phyloP scores from a whole-genome alignment of 2,888 invertebrate species.

The Ectropis crepuscularia region DNA sequence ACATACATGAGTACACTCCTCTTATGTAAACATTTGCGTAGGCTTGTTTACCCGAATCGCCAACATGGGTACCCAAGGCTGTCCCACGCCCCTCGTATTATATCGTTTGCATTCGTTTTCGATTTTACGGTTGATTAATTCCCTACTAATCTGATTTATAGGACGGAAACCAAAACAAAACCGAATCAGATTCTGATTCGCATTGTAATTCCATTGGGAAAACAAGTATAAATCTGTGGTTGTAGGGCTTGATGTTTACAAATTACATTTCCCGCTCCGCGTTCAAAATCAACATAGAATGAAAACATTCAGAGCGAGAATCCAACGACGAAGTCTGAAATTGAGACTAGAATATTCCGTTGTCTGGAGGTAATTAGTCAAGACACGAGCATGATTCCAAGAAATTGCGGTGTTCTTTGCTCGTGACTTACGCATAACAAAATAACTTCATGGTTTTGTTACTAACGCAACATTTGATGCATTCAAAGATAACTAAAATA shows the following conservation, averaged over 20 bases:
- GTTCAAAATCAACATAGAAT: conserved; percentile 39
- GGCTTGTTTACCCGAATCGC: conserved; percentile 32
- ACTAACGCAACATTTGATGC: conserved; percentile 44
- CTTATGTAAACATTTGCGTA: conserved; percentile 42
- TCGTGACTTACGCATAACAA: background rate
- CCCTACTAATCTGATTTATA: conserved; percentile 44
- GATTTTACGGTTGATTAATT: conserved; percentile 42
- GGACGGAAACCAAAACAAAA: conserved; percentile 39
- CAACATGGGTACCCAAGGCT: conserved; percentile 39
- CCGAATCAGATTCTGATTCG: conserved; percentile 30
- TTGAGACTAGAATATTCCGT: conserved; percentile 23
- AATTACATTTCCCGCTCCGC: conserved; percentile 42
- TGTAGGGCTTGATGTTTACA: conserved; percentile 39
- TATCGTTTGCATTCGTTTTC: conserved; percentile 24
- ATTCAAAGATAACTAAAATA: conserved; percentile 47
- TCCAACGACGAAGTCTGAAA: conserved; percentile 5
- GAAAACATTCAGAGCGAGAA: conserved; percentile 15
- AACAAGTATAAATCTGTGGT: conserved; percentile 26
- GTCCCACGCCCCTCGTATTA: conserved; percentile 29
- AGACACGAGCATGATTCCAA: too few species aligned
- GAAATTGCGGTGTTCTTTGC: background rate
- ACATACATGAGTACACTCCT: conserved; percentile 36
- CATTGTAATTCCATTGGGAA: conserved; percentile 25
- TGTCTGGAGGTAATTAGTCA: background rate
- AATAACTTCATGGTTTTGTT: background rate